Evolutionary conservation across 92 coral and sea anemone species (phyloP).

Genomic region (Umimayanthus chanpuru): DNA sequence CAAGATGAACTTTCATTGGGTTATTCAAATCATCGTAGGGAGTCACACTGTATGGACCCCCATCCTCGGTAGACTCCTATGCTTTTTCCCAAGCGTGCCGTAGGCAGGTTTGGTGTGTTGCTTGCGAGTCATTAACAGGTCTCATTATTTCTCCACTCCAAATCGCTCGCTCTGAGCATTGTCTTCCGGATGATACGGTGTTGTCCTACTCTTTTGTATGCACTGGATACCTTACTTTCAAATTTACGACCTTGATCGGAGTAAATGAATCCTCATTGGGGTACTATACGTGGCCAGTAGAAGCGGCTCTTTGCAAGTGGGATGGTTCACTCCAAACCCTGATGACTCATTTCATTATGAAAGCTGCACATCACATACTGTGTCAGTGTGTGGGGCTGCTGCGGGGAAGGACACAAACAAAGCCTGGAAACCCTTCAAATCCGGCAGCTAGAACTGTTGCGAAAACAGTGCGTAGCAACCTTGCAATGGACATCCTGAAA

Average conservation of each 20-base stretch:
- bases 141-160: neutral
- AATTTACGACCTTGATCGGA: constrained; percentile 42
- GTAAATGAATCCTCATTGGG: neutral
- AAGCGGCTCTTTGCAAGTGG: constrained; percentile 24
- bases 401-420: too few relatives aligned
- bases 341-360: constrained; percentile 54
- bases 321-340: constrained; percentile 44
- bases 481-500: too few relatives aligned
- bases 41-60: too few relatives aligned
- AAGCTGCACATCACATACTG: constrained; percentile 26
- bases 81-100: constrained; percentile 47
- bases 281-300: neutral
- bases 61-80: constrained; percentile 29
- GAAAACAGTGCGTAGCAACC: too few relatives aligned
- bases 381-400: too few relatives aligned
- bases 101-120: constrained; percentile 45
- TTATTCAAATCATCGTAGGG: too few relatives aligned
- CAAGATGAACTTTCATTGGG: neutral
- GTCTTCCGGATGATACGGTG: neutral
- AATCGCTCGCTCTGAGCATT: constrained; percentile 35
- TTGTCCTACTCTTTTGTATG: constrained; percentile 27
- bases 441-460: too few relatives aligned
- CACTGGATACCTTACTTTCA: constrained; percentile 31
- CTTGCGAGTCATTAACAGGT: constrained; percentile 45
- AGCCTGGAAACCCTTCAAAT: too few relatives aligned